Percentiles rank a stretch among this genome's conserved stretches.
Conservation (phyloP, 2,888 invertebrate species). For the Cheiracanthium punctorium region DNA sequence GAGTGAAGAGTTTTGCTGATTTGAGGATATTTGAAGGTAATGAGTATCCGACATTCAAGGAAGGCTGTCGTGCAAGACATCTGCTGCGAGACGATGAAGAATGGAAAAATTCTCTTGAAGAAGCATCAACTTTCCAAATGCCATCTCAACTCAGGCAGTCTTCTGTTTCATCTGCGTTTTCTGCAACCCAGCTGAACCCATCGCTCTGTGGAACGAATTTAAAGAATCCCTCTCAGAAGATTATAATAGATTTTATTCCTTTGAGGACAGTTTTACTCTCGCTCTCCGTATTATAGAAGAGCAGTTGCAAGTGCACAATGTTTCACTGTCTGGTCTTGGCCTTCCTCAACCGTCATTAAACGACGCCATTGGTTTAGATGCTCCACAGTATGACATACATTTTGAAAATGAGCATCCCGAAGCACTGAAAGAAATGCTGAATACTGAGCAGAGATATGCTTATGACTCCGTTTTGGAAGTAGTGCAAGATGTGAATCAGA, state of each 20-base stretch:
- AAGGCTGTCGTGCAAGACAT: background rate
- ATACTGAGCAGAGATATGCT: too few relatives aligned
- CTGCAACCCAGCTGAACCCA: too few relatives aligned
- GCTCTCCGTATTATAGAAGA: background rate
- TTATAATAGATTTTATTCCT: background rate
- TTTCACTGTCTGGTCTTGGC: background rate
- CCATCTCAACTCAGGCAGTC: slow-evolving; percentile 73
- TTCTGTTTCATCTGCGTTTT: too few relatives aligned
- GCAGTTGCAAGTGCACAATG: background rate
- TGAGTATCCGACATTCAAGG: background rate
- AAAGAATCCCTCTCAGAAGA: background rate
- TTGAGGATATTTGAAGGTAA: slow-evolving; percentile 9
- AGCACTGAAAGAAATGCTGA: background rate
- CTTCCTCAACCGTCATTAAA: background rate
- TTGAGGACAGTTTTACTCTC: background rate
- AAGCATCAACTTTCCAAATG: slow-evolving; percentile 71
- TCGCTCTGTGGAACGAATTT: background rate
- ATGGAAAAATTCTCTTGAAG: background rate
- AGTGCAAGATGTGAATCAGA: too few relatives aligned
- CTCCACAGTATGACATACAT: background rate
- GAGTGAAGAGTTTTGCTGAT: slow-evolving; percentile 89
- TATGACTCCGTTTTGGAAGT: too few relatives aligned
- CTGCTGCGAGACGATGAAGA: slow-evolving; percentile 21
- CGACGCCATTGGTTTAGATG: too few relatives aligned
- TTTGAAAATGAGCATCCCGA: background rate